Conservation (phyloP, 2,888 invertebrate species). For the Tenthredo amoena region DNA sequence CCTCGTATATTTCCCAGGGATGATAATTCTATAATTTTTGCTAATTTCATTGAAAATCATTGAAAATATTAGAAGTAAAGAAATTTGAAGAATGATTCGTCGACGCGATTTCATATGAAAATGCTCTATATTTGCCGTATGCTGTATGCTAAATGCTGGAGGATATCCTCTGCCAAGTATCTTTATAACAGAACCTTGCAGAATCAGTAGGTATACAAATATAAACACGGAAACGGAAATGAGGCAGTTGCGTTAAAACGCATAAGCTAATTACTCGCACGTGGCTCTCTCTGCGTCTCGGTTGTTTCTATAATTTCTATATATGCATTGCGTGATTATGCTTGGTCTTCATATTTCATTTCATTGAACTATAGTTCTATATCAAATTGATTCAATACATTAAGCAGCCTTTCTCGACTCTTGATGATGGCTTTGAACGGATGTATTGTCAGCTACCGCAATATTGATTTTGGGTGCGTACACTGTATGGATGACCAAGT, state of each 20-base stretch:
- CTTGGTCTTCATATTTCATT: neutral
- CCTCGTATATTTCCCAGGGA: no score
- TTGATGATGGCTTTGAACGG: neutral
- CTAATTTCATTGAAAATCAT: no score
- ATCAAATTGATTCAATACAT: neutral
- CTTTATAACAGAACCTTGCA: slow-evolving; percentile 1
- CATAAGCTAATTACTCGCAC: slow-evolving; percentile 29
- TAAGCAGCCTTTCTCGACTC: neutral
- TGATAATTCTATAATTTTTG: no score
- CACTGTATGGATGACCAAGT: slow-evolving; percentile 5
- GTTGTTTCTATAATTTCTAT: slow-evolving; percentile 4
- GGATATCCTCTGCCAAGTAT: slow-evolving; percentile 9
- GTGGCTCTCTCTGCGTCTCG: slow-evolving; percentile 16
- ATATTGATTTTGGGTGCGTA: slow-evolving; percentile 25
- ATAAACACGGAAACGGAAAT: slow-evolving; percentile 46
- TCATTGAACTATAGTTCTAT: neutral
- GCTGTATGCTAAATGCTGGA: neutral
- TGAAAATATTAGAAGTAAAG: neutral
- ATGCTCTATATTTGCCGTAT: neutral
- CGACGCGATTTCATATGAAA: neutral
- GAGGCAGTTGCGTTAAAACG: slow-evolving; percentile 13
- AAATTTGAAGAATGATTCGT: neutral
- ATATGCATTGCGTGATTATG: neutral
- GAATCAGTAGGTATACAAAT: neutral
- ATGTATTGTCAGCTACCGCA: neutral